Conservation (phyloP, 2,797 vertebrate species). For the Natrix natrix region DNA sequence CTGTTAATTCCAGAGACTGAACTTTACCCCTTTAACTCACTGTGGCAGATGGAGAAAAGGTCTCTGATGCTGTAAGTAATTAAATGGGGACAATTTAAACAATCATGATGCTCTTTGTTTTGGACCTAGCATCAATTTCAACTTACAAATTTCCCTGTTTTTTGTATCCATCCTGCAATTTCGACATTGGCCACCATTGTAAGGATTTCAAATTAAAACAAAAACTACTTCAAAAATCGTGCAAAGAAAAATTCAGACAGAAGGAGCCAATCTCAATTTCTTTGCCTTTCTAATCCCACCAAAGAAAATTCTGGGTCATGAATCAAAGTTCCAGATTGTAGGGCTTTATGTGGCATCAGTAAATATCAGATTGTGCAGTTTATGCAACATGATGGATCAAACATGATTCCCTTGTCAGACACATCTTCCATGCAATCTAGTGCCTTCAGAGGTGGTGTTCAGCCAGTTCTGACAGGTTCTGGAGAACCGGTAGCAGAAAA, state of each 20-base stretch:
- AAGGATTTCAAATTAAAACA: neutral
- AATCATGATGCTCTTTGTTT: neutral
- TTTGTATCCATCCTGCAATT: neutral
- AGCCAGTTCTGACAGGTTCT: no score
- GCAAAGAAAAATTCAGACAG: neutral
- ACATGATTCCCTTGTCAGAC: neutral
- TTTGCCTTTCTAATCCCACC: neutral
- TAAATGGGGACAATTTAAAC: neutral
- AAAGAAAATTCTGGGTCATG: neutral
- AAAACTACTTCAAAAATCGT: neutral
- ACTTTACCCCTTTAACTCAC: neutral
- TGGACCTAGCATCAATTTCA: neutral
- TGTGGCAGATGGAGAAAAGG: neutral
- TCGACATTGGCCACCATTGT: neutral
- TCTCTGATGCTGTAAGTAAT: neutral
- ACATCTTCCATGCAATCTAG: neutral
- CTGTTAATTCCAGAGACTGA: neutral
- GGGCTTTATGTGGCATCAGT: neutral
- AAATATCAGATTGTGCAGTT: neutral
- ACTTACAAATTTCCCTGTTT: neutral
- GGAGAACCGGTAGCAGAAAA: no score
- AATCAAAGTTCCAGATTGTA: neutral
- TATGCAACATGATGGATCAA: neutral
- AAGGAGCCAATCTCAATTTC: neutral
- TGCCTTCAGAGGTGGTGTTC: neutral